These are phyloP conservation scores for Porites lobata DNA, from an alignment of 92 coral and sea anemone genomes.

Conservation along the genomic window DNA sequence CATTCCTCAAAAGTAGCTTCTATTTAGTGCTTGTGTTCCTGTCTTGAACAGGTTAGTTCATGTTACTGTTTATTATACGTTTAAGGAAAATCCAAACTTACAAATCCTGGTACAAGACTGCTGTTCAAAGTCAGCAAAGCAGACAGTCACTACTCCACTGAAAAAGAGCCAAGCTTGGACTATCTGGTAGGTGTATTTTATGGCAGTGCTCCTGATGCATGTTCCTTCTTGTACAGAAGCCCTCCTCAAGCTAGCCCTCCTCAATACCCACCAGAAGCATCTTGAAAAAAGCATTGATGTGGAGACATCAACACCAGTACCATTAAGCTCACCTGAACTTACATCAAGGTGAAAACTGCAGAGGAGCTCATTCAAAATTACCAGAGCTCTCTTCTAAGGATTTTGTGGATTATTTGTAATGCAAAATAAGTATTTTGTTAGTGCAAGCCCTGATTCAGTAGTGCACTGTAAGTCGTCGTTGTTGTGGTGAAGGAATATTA, in stretches of 20 bases:
- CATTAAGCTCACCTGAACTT: conserved; percentile 58
- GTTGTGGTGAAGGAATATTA: conserved; percentile 51
- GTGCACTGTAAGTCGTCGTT: conserved; percentile 26
- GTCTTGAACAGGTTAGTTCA: too few species aligned
- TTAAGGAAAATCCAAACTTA: too few species aligned
- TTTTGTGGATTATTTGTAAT: conserved; percentile 45
- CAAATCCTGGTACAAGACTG: too few species aligned
- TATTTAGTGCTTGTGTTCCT: too few species aligned
- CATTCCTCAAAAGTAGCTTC: too few species aligned
- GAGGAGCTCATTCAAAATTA: too few species aligned
- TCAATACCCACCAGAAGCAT: conserved; percentile 63
- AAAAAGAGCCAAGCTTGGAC: conserved; percentile 43
- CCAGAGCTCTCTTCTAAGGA: too few species aligned
- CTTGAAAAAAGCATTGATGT: too few species aligned
- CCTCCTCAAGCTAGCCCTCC: conserved; percentile 6
- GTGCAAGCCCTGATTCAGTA: conserved; percentile 62
- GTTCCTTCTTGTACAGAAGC: conserved; percentile 58
- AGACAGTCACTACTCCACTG: not conserved
- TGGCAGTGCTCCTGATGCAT: conserved; percentile 58
- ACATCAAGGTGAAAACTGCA: conserved; percentile 29
- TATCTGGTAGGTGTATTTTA: conserved; percentile 53
- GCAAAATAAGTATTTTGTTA: conserved; percentile 29
- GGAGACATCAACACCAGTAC: too few species aligned
- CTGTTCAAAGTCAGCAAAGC: too few species aligned
- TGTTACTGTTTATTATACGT: too few species aligned